Base-by-base conservation (phyloP, 2,797 vertebrate species). In the Clarias platycephalus region DNA sequence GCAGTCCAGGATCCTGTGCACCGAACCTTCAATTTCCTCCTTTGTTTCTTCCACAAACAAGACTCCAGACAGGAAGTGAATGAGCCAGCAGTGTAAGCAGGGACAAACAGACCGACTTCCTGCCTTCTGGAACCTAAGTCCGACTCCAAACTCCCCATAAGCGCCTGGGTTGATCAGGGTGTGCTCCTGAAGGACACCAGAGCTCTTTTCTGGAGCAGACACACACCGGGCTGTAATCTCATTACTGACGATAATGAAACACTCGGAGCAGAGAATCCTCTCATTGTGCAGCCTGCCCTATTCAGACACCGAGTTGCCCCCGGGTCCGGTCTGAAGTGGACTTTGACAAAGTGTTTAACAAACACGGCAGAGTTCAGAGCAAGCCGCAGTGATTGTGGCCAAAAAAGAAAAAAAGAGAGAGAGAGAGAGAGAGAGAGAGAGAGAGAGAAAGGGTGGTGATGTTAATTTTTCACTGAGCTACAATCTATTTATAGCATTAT, bases 201-300 rank as follows among this genome's bases (percentile, higher is more conserved):
- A 86, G 76, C 84, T 87, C 88, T 84, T 88, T 89, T 64, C 72
- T 4, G 18, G 90, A 91, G 84, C 91, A 93, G 92, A 92, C 91
- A 1, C 44, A 93, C 90, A 89, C 93, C 89, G 87, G 88, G 84
- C 89, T 91, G 88, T 93, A 93, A 95, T 93, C 93, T 88, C 87
- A 92, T 93, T 94, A 93, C 87, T 92, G 91, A 94, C 89, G 87
- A 93, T 91, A 94, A 89, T 84, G 86, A 89, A 91, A 87, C 88
- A 91, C 86, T 87, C 87, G 86, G 88, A 90, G 91, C 92, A 92
- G 91, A 87, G 91, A 94, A 92, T 88, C 89, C 87, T 91, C 89
- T 91, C 87, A 92, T 87, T 86, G 88, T 89, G 87, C 87, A 82
- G 57, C 85, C 79, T 79, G 90, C 84, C 62, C 57, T 70, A 22